Evolutionary conservation across 2,797 vertebrate species (phyloP).

Genomic region (Sebastes iracundus): DNA sequence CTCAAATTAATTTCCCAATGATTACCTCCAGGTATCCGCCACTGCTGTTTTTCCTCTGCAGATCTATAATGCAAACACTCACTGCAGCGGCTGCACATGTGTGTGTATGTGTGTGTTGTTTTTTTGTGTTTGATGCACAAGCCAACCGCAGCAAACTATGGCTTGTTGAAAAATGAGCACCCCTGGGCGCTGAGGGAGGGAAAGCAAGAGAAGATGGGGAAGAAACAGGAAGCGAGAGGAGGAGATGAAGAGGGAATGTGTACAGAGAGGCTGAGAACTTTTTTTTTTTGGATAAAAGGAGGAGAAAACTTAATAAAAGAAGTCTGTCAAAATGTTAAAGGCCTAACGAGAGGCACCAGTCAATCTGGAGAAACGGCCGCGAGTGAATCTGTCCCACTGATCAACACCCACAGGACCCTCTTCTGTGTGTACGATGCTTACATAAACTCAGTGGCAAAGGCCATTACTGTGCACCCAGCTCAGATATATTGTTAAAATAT

Average conservation of each 20-base stretch:
- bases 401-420: slow-evolving; percentile 31
- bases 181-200: slow-evolving; percentile 36
- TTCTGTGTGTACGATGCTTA: slow-evolving; percentile 11
- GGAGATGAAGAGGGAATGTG: not conserved
- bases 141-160: slow-evolving; percentile 23
- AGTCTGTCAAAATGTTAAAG: slow-evolving; percentile 37
- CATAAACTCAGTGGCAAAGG: slow-evolving; percentile 13
- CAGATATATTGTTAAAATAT: slow-evolving; percentile 32
- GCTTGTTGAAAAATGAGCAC: slow-evolving; percentile 60
- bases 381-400: slow-evolving; percentile 16
- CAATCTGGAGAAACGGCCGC: slow-evolving; percentile 2
- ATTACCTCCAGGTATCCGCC: slow-evolving; percentile 62
- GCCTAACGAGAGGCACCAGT: slow-evolving; percentile 28
- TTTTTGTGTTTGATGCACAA: not conserved
- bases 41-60: slow-evolving; percentile 45
- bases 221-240: slow-evolving; percentile 21
- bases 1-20: slow-evolving; percentile 67
- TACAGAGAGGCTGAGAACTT: not conserved
- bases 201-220: slow-evolving; percentile 17
- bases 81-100: not conserved
- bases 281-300: slow-evolving; percentile 19
- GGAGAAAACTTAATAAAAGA: slow-evolving; percentile 8
- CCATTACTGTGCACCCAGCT: slow-evolving; percentile 28
- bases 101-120: slow-evolving; percentile 2
- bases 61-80: slow-evolving; percentile 65